Conservation (phyloP, 2,113 vertebrate genomes). For the Shinisaurus crocodilurus region DNA sequence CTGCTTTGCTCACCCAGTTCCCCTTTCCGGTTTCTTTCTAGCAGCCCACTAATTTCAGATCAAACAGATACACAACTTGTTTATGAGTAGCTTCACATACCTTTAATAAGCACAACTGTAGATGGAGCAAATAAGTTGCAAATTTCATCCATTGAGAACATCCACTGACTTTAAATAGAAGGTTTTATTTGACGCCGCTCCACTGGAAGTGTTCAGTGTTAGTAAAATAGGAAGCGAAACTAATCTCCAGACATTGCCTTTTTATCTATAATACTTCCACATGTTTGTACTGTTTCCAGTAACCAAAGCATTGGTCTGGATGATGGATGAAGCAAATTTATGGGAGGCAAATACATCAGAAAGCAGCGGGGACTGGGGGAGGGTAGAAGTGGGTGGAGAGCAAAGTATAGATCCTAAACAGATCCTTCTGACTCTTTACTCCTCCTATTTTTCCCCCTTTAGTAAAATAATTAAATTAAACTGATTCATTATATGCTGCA, state of each 20-base stretch:
- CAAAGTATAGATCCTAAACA: background rate
- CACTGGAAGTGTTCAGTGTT: slow-evolving; percentile 16
- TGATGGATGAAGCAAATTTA: slow-evolving; percentile 55
- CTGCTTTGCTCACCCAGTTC: fast-evolving
- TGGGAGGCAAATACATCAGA: slow-evolving; percentile 35
- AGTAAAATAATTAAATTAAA: slow-evolving; percentile 68
- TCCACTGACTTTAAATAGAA: slow-evolving; percentile 31
- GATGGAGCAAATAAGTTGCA: background rate
- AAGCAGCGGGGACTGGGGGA: background rate
- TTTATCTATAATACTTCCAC: slow-evolving; percentile 49
- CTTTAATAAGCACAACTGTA: background rate
- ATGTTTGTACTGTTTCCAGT: slow-evolving; percentile 43
- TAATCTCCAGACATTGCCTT: slow-evolving; percentile 34
- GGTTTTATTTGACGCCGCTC: slow-evolving; percentile 30
- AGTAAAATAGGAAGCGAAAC: slow-evolving; percentile 57
- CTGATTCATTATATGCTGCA: slow-evolving; percentile 66
- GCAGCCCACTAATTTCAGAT: background rate
- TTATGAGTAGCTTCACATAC: background rate
- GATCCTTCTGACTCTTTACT: slow-evolving; percentile 49
- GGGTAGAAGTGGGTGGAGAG: background rate
- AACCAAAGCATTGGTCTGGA: slow-evolving; percentile 43
- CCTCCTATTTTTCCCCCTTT: slow-evolving; percentile 52
- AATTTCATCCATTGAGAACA: background rate
- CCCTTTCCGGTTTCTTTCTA: fast-evolving
- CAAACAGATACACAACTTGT: background rate